A percentile compares a stretch with the other conserved stretches of the same genome.
Conservation (phyloP, 2,888 invertebrate species). For the Thymelicus acteon region DNA sequence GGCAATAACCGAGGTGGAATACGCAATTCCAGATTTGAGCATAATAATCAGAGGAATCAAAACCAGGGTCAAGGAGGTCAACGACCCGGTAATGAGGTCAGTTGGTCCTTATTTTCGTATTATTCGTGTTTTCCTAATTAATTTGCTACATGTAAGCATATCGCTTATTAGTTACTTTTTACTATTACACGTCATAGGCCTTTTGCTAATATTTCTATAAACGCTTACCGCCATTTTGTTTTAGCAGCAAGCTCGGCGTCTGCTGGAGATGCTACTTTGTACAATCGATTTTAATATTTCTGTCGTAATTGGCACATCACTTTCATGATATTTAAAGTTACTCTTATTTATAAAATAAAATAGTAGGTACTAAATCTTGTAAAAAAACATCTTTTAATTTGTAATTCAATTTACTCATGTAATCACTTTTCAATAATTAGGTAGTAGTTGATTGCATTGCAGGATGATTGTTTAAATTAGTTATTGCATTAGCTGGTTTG, state of each 20-base stretch:
- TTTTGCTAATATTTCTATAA: not conserved
- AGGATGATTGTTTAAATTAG: too few species aligned
- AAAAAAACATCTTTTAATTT: too few species aligned
- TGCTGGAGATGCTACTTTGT: not conserved
- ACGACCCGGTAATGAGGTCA: conserved; percentile 72
- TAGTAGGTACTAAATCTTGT: too few species aligned
- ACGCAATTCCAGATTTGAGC: conserved; percentile 76
- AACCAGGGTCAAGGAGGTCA: conserved; percentile 74
- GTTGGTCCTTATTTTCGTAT: conserved; percentile 39
- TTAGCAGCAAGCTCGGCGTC: conserved; percentile 1
- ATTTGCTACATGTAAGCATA: too few species aligned
- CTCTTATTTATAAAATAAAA: too few species aligned
- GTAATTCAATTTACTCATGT: too few species aligned
- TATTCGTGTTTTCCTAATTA: not conserved
- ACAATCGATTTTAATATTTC: not conserved
- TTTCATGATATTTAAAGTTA: not conserved
- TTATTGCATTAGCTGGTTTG: too few species aligned
- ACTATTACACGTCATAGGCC: not conserved
- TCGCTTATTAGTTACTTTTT: not conserved
- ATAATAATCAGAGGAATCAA: conserved; percentile 59
- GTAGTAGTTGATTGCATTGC: too few species aligned
- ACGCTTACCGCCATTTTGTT: conserved; percentile 48
- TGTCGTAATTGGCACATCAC: not conserved
- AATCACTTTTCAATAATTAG: too few species aligned
- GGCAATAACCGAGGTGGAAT: conserved; percentile 69